Evolutionary conservation across 35 echinoderm and acorn worm genomes (phyloP), one percentile per base, ranked within the genome.

Genomic region (Chiridota heheva): DNA sequence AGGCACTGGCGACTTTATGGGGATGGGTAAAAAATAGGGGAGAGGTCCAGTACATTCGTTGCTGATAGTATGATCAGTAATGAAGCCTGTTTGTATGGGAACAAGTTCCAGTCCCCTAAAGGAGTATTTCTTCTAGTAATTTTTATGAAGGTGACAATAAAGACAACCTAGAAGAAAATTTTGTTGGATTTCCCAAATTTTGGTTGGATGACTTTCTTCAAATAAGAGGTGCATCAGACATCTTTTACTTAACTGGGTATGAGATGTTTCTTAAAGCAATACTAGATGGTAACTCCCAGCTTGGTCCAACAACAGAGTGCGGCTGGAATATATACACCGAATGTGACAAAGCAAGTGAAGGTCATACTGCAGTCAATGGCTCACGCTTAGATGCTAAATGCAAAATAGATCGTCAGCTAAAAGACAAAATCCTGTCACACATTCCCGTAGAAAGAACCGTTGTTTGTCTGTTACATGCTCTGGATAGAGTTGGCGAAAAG

Each of bases 261-360:
- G 75, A 78, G 42, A 78, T 78, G 75, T 78, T 78, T 37, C 36
- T 78, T 17, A 57, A 78, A 36, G 75, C 75, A 13, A 78, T 78
- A 28, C 48, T 78, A n/a, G 75, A 78, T 58, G 53, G 55, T n/a
- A n/a, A n/a, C n/a, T n/a, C n/a, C n/a, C 38, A 80, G 13, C 37
- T 80, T 7, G 33, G 43, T 36, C 76, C 76, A 17, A 80, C 56
- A 17, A 40, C 76, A 2, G 31, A 80, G 42, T 7, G 40, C 18
- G 76, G 58, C 12, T 80, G 76, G 57, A 80, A 80, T 25, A 63
- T 80, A 6, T 80, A 80, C 25, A 22, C 22, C 7, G 24, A 38
- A 60, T 57, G 37, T 62, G 36, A 49, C 6, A 80, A 41, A 62
- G 76, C 60, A 25, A 7, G 40, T 40, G 63, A 78, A 80, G 27